These are phyloP conservation scores for Deroplatys truncata DNA, from an alignment of 2,888 invertebrate species.

Conservation along the genomic window DNA sequence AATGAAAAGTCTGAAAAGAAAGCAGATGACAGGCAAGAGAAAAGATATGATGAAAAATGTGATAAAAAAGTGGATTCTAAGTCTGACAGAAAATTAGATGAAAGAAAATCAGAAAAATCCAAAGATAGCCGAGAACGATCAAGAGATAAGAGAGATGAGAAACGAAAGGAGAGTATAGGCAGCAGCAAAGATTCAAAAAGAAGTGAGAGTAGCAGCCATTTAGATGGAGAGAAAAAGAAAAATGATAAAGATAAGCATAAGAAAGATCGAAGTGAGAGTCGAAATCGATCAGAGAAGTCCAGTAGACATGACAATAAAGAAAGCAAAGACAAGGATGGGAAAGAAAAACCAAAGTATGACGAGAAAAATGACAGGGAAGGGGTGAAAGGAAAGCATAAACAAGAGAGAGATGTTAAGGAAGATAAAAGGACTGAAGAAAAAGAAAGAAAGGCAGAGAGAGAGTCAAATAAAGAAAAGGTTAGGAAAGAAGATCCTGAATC, in stretches of 20 bases:
- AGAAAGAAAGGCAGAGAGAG: conserved; percentile 1
- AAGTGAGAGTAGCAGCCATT: background rate
- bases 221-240: background rate
- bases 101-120: conserved; percentile 14
- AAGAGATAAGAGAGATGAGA: conserved; percentile 8
- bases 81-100: conserved; percentile 21
- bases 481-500: conserved; percentile 30
- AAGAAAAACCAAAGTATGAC: conserved; percentile 19
- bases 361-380: conserved; percentile 12
- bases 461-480: conserved; percentile 45
- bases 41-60: conserved; percentile 20
- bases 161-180: background rate
- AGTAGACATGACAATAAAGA: conserved; percentile 21
- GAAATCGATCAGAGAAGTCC: background rate
- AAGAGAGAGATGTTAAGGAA: conserved; percentile 43
- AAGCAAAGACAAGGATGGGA: conserved; percentile 19
- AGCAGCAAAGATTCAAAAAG: background rate
- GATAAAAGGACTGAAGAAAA: conserved; percentile 34
- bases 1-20: background rate
- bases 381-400: background rate
- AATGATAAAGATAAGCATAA: conserved; percentile 15
- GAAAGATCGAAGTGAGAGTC: background rate
- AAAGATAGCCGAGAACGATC: conserved; percentile 12
- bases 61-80: conserved; percentile 20
- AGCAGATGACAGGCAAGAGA: conserved; percentile 3